These are phyloP conservation scores for Oryzias celebensis DNA, from an alignment of 2,113 vertebrate genomes.

Conservation along the genomic window DNA sequence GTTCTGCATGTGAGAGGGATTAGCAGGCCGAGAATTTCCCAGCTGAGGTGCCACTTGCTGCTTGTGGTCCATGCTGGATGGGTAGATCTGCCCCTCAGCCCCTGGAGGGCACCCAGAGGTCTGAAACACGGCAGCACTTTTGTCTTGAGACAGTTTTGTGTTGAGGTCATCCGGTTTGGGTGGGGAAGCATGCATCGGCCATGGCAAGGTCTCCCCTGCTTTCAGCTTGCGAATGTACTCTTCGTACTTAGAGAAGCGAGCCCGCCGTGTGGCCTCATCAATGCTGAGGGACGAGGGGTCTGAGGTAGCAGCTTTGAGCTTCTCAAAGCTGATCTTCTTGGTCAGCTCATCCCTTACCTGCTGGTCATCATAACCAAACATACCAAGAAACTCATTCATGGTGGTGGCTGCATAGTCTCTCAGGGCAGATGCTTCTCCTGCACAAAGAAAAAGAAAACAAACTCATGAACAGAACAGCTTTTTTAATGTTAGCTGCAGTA, in stretches of 20 bases:
- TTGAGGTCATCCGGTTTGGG: slow-evolving; percentile 85
- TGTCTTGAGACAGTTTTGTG: slow-evolving; percentile 81
- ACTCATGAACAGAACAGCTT: not conserved
- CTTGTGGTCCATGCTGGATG: slow-evolving; percentile 84
- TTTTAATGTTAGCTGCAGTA: not conserved
- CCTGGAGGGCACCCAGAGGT: slow-evolving; percentile 76
- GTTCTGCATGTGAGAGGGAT: slow-evolving; percentile 87
- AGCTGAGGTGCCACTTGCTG: slow-evolving; percentile 82
- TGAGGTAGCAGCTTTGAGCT: slow-evolving; percentile 88
- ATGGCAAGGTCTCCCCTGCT: slow-evolving; percentile 90
- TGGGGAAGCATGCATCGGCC: slow-evolving; percentile 82
- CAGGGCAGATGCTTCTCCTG: slow-evolving; percentile 90
- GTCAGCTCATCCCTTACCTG: slow-evolving; percentile 93
- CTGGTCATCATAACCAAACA: slow-evolving; percentile 97
- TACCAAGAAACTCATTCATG: slow-evolving; percentile 97
- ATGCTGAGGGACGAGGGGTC: slow-evolving; percentile 80
- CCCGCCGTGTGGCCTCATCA: slow-evolving; percentile 87
- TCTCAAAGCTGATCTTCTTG: slow-evolving; percentile 96
- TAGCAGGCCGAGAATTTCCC: slow-evolving; percentile 76
- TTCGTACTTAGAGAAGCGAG: slow-evolving; percentile 97
- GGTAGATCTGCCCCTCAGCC: slow-evolving; percentile 79
- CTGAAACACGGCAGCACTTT: slow-evolving; percentile 75
- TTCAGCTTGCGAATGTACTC: slow-evolving; percentile 98
- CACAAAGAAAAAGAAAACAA: slow-evolving; percentile 19
- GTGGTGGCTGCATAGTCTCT: slow-evolving; percentile 95